Evolutionary conservation across 1,140 invertebrate species (phyloP).

Genomic region (Lerema accius): DNA sequence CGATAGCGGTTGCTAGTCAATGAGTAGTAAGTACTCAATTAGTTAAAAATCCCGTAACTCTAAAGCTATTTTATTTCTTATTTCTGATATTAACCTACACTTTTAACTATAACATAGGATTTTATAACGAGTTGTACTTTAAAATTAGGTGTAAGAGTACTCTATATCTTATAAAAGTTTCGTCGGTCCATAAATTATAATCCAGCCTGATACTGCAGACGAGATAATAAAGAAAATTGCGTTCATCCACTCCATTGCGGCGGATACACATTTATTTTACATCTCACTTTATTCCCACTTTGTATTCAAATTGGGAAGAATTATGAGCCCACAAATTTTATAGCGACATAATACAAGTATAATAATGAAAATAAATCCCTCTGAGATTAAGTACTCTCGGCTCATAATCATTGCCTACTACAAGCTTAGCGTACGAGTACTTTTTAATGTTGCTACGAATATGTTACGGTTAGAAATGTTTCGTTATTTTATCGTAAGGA

Average conservation of each 20-base stretch:
- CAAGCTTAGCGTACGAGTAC: not conserved
- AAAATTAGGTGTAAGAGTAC: no score
- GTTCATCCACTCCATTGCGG: slow-evolving; percentile 10
- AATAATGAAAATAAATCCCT: slow-evolving; percentile 22
- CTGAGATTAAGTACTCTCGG: not conserved
- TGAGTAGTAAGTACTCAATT: no score
- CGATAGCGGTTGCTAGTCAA: no score
- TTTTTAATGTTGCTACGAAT: not conserved
- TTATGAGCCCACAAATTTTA: slow-evolving; percentile 29
- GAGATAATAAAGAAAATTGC: slow-evolving; percentile 22
- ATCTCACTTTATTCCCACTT: slow-evolving; percentile 28
- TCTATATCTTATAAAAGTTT: no score
- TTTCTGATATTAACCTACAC: no score
- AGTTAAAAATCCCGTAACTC: no score
- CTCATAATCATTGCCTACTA: not conserved
- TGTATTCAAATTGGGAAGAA: slow-evolving; percentile 31
- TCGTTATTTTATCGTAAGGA: no score
- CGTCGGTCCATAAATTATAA: not conserved
- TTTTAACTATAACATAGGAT: no score
- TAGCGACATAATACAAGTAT: slow-evolving; percentile 23
- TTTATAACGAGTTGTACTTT: no score
- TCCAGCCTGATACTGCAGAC: slow-evolving; percentile 7
- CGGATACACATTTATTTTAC: slow-evolving; percentile 23
- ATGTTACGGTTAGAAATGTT: no score
- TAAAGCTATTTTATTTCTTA: no score